A percentile compares a stretch with the other conserved stretches of the same genome.
These are phyloP conservation scores for Chromobotia macracanthus DNA, from an alignment of 2,797 vertebrate genomes.

Conservation along the genomic window DNA sequence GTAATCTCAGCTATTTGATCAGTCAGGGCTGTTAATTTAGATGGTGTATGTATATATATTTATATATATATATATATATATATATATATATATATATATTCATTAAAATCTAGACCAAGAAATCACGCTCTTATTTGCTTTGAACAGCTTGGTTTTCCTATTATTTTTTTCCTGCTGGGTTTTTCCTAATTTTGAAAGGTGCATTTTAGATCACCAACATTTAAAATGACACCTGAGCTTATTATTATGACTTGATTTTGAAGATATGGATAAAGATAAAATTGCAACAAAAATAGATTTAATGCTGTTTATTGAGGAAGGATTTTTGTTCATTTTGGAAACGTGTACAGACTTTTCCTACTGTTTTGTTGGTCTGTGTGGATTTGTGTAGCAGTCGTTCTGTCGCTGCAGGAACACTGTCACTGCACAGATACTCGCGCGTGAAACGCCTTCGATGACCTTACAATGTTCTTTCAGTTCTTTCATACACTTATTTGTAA, in stretches of 20 bases:
- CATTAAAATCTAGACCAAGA: conserved; percentile 27
- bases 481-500: conserved; percentile 69
- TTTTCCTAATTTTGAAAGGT: conserved; percentile 34
- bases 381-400: conserved; percentile 44
- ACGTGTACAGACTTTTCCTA: conserved; percentile 49
- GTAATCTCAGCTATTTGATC: background rate
- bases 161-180: conserved; percentile 23
- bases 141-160: conserved; percentile 42
- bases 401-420: conserved; percentile 45
- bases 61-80: conserved; percentile 12
- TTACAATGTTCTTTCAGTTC: conserved; percentile 60
- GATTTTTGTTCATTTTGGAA: conserved; percentile 55
- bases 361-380: conserved; percentile 62
- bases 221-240: background rate
- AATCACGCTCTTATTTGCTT: conserved; percentile 45
- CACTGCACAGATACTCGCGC: conserved; percentile 54
- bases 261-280: conserved; percentile 31
- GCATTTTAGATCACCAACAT: conserved; percentile 37
- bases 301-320: conserved; percentile 36
- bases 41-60: background rate
- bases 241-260: background rate
- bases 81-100: conserved; percentile 1
- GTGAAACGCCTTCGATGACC: conserved; percentile 45
- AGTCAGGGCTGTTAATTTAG: conserved; percentile 18
- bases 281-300: conserved; percentile 21